Conservation (phyloP, 2,797 vertebrate species). For the Gobio occitaniae region DNA sequence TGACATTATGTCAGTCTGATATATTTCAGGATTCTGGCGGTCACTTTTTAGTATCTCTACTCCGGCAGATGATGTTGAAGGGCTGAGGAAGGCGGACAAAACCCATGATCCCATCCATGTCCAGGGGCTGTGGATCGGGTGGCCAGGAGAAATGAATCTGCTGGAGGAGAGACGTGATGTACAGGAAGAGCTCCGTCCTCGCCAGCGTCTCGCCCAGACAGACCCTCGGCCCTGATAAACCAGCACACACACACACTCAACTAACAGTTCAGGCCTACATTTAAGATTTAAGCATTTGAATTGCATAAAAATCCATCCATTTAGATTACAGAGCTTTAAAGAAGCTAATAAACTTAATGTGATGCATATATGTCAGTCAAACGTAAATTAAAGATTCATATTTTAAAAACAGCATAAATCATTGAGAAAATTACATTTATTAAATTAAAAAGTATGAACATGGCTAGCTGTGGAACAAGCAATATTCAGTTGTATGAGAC, state of each 20-base stretch:
- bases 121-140: background rate
- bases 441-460: background rate
- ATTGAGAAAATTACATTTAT: no score
- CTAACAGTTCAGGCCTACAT: background rate
- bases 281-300: background rate
- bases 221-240: constrained; percentile 47
- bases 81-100: constrained; percentile 24
- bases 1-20: background rate
- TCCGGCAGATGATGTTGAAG: constrained; percentile 47
- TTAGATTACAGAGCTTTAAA: background rate
- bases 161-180: constrained; percentile 55
- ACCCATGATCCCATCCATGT: constrained; percentile 47
- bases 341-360: background rate
- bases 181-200: constrained; percentile 57
- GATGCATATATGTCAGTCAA: background rate
- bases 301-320: background rate
- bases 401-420: no score
- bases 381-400: background rate
- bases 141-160: constrained; percentile 54
- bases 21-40: background rate
- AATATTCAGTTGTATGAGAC: no score
- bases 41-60: constrained; percentile 19
- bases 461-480: no score
- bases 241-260: background rate
- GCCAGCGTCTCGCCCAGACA: constrained; percentile 58